Base-by-base conservation (phyloP, 2,888 invertebrate genomes). In the Drosophila paracracens region DNA sequence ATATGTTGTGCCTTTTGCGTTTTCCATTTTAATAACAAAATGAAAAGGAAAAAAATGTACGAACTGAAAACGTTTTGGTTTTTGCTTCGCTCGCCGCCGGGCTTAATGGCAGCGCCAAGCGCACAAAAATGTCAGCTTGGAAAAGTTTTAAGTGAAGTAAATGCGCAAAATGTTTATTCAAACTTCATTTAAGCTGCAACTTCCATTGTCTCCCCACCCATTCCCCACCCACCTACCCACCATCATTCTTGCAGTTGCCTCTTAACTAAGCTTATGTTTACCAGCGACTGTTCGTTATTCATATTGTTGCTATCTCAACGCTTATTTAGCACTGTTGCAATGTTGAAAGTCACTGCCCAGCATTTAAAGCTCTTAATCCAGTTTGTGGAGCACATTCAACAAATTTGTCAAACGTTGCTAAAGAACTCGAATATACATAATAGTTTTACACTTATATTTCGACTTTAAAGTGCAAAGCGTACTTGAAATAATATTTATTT, bases 151-250 rank as follows among this genome's bases (percentile, higher is more conserved):
- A 87, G 89, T 90, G 77, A 87, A 87, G 87, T 90, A 87, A 90
- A 90, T 90, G 90, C 85, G 88, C 83, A 86, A 90, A 87, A 90
- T 87, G 87, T 87, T 87, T 90, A 90, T 90, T 90, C 90, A 90
- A 88, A 90, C 90, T 87, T 88, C 76, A 81, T 89, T 90, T 88
- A 76, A 88, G 79, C 74, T 77, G 79, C 73, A 88, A 83, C 79
- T 90, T 88, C 69, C 51, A 73, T 60, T 50, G 46, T 50, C 48
- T 31, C 10, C 2, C 38, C 16, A 31, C 33, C 27, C 0, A 16
- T n/a, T 18, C 16, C 29, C 36, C 1, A 3, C 11, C 36, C 21
- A 33, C 18, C 43, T 21, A 13, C 43, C 48, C 35, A 27, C 18
- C 36, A 21, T 21, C 48, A 38, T 67, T 71, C 68, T 36, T 51